Percentiles rank a stretch among this genome's conserved stretches.
Evolutionary conservation across 2,888 invertebrate species (phyloP).

Genomic region (Cryptophagus acutangulus): DNA sequence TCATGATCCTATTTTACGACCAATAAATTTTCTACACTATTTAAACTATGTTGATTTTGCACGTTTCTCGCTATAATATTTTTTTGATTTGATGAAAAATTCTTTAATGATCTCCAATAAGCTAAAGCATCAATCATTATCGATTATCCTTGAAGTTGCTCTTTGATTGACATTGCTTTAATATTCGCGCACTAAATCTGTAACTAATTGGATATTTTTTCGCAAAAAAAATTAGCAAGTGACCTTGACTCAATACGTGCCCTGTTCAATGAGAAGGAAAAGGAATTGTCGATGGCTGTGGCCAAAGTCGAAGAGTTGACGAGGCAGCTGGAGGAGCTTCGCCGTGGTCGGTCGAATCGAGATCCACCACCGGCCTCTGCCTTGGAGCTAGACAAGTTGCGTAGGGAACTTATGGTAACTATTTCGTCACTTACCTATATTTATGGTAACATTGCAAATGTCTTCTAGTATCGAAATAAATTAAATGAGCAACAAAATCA

Average conservation of each 20-base stretch:
- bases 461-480: constrained; percentile 86
- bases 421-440: no score
- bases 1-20: no score
- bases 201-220: constrained; percentile 27
- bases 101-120: no score
- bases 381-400: constrained; percentile 85
- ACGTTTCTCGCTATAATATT: no score
- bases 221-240: constrained; percentile 73
- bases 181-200: no score
- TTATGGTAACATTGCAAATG: constrained; percentile 1
- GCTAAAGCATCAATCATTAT: no score
- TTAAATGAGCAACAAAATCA: constrained; percentile 92
- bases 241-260: constrained; percentile 95
- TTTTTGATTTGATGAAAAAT: no score
- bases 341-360: constrained; percentile 58
- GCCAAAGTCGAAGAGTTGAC: constrained; percentile 96
- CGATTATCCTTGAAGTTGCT: no score
- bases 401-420: constrained; percentile 86
- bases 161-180: no score
- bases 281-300: constrained; percentile 93
- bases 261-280: constrained; percentile 95
- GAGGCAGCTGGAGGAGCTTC: constrained; percentile 86
- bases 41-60: no score
- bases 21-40: no score
- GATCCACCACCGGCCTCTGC: constrained; percentile 66